Evolutionary conservation across 2,113 vertebrate species (phyloP).

Genomic region (Spheniscus mendiculus): DNA sequence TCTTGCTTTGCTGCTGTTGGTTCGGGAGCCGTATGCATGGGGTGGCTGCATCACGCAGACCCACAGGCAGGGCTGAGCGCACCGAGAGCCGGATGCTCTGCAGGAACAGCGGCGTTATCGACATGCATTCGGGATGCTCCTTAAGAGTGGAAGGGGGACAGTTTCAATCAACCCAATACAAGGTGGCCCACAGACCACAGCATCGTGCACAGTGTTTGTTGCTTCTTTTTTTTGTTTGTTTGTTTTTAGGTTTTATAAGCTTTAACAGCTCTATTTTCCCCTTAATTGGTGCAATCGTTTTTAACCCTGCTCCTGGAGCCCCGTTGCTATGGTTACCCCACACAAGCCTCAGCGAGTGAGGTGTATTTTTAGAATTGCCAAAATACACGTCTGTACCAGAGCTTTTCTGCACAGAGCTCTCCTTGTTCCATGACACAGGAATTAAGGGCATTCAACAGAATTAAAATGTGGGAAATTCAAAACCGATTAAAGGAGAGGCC

Average conservation of each 20-base stretch:
- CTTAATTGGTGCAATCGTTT: constrained; percentile 33
- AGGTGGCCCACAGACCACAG: neutral
- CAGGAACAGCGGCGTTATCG: fast-evolving
- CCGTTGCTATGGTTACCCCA: neutral
- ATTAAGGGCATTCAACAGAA: neutral
- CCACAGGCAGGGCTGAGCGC: fast-evolving
- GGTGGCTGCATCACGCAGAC: fast-evolving
- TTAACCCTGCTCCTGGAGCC: neutral
- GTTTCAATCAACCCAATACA: neutral
- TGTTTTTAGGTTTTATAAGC: neutral
- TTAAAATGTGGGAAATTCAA: constrained; percentile 51
- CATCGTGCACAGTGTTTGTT: fast-evolving
- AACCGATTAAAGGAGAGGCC: neutral
- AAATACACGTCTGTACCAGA: neutral
- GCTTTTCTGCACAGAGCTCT: neutral
- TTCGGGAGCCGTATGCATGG: fast-evolving
- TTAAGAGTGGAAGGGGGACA: fast-evolving
- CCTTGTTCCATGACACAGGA: neutral
- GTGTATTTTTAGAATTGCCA: constrained; percentile 61
- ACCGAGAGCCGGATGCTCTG: fast-evolving
- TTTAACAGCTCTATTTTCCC: neutral
- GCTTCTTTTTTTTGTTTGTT: neutral
- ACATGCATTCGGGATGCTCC: fast-evolving
- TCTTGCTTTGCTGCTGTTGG: fast-evolving
- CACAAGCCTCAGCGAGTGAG: neutral